phyloP scores from a whole-genome alignment of 2,113 vertebrate species.

The Gallinago paraguaiae region DNA sequence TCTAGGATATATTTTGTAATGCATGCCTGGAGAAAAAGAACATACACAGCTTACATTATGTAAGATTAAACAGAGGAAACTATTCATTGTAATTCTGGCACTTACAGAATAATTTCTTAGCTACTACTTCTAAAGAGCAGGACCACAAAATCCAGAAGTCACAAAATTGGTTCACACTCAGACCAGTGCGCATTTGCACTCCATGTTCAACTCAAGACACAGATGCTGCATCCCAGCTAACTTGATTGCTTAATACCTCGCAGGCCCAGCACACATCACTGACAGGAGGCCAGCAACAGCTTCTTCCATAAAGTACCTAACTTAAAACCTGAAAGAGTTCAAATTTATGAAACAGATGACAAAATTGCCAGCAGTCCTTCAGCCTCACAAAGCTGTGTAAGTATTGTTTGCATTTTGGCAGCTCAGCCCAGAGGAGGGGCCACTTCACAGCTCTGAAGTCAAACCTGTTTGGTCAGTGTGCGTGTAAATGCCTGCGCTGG shows the following conservation, averaged over 20 bases:
- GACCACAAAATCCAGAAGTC: slow-evolving; percentile 13
- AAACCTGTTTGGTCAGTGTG: not conserved
- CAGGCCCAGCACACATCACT: not conserved
- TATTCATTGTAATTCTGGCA: slow-evolving; percentile 23
- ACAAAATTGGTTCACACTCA: slow-evolving; percentile 6
- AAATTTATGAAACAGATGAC: not conserved
- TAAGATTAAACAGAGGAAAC: slow-evolving; percentile 3
- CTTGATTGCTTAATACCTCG: not conserved
- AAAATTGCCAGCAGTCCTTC: not conserved
- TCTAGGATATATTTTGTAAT: no score
- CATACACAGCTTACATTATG: slow-evolving; percentile 8
- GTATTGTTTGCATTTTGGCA: not conserved
- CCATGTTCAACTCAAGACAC: not conserved
- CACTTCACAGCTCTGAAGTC: not conserved
- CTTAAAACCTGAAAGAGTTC: not conserved
- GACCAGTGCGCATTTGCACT: not conserved
- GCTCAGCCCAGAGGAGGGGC: not conserved
- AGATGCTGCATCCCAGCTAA: not conserved
- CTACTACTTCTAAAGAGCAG: not conserved
- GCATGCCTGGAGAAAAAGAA: no score
- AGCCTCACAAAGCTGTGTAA: not conserved
- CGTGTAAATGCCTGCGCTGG: not conserved
- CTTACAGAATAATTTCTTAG: not conserved
- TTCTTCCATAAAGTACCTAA: not conserved
- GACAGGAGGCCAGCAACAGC: not conserved